These are phyloP conservation scores for Bombus fervidus DNA, from an alignment of 1,140 invertebrate species.

Conservation along the genomic window DNA sequence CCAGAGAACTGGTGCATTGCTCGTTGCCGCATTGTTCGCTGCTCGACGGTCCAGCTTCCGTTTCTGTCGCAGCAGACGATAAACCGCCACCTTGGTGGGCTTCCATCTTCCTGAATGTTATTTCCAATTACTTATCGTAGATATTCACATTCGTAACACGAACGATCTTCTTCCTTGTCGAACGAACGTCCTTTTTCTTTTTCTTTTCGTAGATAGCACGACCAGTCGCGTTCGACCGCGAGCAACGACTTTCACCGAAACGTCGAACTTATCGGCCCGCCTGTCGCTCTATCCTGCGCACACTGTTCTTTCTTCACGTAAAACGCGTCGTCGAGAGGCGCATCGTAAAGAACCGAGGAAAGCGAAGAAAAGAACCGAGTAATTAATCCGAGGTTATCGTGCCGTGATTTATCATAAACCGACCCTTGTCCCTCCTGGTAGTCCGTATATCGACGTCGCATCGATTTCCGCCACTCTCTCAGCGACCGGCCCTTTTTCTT, in stretches of 20 bases:
- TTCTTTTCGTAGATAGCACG: not conserved
- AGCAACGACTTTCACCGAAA: constrained; percentile 13
- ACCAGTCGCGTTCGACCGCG: not conserved
- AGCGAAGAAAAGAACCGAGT: constrained; percentile 8
- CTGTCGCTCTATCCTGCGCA: constrained; percentile 17
- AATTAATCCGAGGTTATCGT: constrained; percentile 63
- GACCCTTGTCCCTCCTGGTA: constrained; percentile 4
- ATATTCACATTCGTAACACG: constrained; percentile 34
- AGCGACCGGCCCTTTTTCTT: not conserved
- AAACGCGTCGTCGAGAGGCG: not conserved
- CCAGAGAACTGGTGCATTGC: constrained; percentile 70
- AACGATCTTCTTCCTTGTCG: not conserved
- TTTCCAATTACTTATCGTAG: constrained; percentile 1
- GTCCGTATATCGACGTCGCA: not conserved
- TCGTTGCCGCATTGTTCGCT: constrained; percentile 68
- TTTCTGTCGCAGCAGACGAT: constrained; percentile 60
- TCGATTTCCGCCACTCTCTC: constrained; percentile 6
- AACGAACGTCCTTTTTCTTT: not conserved
- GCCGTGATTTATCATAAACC: constrained; percentile 45
- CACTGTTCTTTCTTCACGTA: constrained; percentile 15
- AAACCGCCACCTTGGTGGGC: constrained; percentile 47
- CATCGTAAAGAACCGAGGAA: constrained; percentile 31
- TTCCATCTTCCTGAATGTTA: not conserved
- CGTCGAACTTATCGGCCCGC: not conserved
- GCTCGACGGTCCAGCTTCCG: constrained; percentile 71